Evolutionary conservation across 1,140 invertebrate genomes (phyloP), one percentile per base, ranked within the genome.

Genomic region (Cotesia vestalis): DNA sequence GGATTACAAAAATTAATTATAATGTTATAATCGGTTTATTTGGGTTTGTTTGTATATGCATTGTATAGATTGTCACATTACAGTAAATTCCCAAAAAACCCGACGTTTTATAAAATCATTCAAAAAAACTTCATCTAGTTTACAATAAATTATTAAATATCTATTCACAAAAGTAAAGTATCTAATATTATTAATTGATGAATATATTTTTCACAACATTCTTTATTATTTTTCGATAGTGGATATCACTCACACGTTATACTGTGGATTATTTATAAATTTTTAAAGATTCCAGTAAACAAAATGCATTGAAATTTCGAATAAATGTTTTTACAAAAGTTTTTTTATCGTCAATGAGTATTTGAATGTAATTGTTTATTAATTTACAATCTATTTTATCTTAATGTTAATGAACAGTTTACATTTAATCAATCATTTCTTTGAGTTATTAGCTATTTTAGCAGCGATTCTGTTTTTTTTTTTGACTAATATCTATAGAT

Each of bases 131-230:
- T 83, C 80, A 71, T 80, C 78, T 85, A 84, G 14, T 74, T 80
- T 80, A 84, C 78, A 84, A 85, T 85, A 85, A 85, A 85, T 85
- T 85, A 85, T 85, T 85, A 85, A 85, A 85, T 85, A 84, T 84
- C 80, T 85, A 85, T 85, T 85, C 84, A 85, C 83, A 85, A 81
- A 79, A 78, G 79, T 84, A 85, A 76, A 81, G 80, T 82, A 69
- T 75, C 72, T 79, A 82, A 76, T 55, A 62, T 66, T 73, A 46
- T 46, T 46, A 9, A 46, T 2, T 27, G 27, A 27, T 27, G 27
- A 27, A 27, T 27, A 27, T 27, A 27, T 3, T 27, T 27, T 27
- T 27, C 27, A 27, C 79, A 77, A 76, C 77, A 75, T 74, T 79
- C 62, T 69, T 74, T 17, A 36, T 51, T 62, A 66, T 69, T 69